A percentile compares a stretch with the other conserved stretches of the same genome.
phyloP scores from a whole-genome alignment of 1,140 invertebrate species.

The Diuraphis noxia region DNA sequence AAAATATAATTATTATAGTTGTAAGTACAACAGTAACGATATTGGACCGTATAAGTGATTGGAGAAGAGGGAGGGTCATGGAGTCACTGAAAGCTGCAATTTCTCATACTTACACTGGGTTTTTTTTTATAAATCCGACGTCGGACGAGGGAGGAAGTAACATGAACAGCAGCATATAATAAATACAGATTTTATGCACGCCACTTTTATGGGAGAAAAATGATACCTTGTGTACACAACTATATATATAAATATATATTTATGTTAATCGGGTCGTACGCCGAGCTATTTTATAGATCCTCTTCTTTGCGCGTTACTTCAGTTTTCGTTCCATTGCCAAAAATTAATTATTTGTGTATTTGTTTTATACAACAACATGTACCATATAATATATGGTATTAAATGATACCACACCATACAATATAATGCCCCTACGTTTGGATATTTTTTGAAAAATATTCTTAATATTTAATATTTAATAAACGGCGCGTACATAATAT shows the following conservation, averaged over 20 bases:
- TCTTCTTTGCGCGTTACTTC: neutral
- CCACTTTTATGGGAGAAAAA: slow-evolving; percentile 20
- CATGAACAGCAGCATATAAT: neutral
- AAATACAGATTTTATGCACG: slow-evolving; percentile 45
- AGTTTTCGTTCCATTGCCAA: neutral
- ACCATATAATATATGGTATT: no score
- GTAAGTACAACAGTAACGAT: neutral
- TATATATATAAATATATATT: neutral
- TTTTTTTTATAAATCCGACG: neutral
- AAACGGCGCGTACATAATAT: neutral
- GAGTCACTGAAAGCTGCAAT: neutral
- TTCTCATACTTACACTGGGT: neutral
- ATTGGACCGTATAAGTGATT: no score
- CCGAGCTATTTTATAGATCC: neutral
- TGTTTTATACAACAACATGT: neutral
- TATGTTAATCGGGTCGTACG: neutral
- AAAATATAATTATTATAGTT: neutral
- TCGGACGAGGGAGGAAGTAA: neutral
- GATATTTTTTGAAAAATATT: no score
- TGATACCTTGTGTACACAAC: slow-evolving; percentile 5
- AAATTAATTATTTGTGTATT: slow-evolving; percentile 16
- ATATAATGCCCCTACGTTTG: neutral
- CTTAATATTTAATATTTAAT: neutral
- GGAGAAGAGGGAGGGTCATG: no score
- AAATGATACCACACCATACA: neutral